These are phyloP conservation scores for Noctua janthe DNA, from an alignment of 2,888 invertebrate genomes.

Conservation along the genomic window DNA sequence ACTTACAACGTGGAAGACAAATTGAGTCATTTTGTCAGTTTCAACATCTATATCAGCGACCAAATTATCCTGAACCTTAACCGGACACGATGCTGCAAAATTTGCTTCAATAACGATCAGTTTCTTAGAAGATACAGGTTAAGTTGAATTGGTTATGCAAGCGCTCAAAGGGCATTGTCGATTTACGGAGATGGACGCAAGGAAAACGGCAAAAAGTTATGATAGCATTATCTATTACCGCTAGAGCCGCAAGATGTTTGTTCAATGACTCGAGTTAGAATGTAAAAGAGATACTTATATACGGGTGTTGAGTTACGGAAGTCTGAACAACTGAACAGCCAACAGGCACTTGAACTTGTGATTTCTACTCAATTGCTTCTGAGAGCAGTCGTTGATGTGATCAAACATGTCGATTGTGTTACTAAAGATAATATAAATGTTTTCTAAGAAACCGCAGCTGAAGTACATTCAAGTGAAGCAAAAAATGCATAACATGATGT, in stretches of 20 bases:
- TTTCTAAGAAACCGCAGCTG: conserved; percentile 35
- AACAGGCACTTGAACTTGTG: conserved; percentile 57
- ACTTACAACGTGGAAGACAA: conserved; percentile 82
- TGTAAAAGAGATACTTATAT: conserved; percentile 61
- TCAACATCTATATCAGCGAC: conserved; percentile 75
- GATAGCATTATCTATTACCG: conserved; percentile 67
- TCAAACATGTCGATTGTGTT: conserved; percentile 46
- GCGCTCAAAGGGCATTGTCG: conserved; percentile 56
- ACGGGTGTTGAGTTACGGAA: conserved; percentile 65
- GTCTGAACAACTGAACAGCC: conserved; percentile 51
- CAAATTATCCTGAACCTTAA: conserved; percentile 58
- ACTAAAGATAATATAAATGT: conserved; percentile 45
- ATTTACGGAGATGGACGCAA: conserved; percentile 67
- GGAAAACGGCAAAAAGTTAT: conserved; percentile 66
- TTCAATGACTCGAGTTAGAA: conserved; percentile 58
- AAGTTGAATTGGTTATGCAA: conserved; percentile 55
- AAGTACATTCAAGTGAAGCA: conserved; percentile 27
- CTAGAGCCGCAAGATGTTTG: conserved; percentile 59
- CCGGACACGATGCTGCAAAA: conserved; percentile 35
- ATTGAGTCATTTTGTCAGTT: conserved; percentile 83
- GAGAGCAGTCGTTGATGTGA: conserved; percentile 48
- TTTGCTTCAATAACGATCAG: conserved; percentile 38
- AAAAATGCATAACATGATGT: conserved; percentile 48
- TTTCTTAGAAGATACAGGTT: conserved; percentile 40
- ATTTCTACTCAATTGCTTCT: conserved; percentile 59